Conservation (phyloP, 2,797 vertebrate species). For the Pachyuromys duprasi region DNA sequence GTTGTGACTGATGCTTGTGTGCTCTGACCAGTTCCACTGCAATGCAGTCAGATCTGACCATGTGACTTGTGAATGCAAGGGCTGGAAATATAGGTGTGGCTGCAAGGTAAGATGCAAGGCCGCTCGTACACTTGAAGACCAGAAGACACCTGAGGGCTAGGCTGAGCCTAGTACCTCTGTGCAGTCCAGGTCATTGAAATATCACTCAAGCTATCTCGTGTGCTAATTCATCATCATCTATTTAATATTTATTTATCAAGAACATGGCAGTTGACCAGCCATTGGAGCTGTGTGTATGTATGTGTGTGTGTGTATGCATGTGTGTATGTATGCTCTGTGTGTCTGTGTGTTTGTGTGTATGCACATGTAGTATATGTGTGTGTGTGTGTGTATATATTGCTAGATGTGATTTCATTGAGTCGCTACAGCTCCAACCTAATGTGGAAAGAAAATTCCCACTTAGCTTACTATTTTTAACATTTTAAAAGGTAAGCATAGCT, state of each 20-base stretch:
- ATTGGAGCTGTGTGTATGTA: not conserved
- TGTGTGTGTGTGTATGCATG: not conserved
- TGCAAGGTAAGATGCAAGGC: not conserved
- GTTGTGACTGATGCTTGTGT: not conserved
- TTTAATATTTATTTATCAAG: constrained; percentile 42
- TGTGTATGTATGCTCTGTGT: not conserved
- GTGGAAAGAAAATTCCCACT: not conserved
- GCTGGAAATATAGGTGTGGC: not conserved
- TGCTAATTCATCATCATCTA: not conserved
- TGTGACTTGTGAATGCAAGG: not conserved
- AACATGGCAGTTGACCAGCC: not conserved
- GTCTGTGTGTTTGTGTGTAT: not conserved
- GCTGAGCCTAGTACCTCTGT: fast-evolving
- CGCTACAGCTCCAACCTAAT: not conserved
- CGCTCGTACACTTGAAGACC: not conserved
- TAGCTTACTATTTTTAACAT: not conserved
- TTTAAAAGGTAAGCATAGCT: not conserved
- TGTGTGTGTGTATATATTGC: not conserved
- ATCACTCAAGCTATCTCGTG: not conserved
- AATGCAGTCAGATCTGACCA: not conserved
- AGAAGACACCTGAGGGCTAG: not conserved
- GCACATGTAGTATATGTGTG: not conserved
- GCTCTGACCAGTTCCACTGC: not conserved
- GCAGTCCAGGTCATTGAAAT: not conserved
- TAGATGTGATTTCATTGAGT: not conserved